Percentiles rank a stretch among this genome's conserved stretches.
These are phyloP conservation scores for Drosophila emarginata DNA, from an alignment of 2,888 invertebrate genomes.

Conservation along the genomic window DNA sequence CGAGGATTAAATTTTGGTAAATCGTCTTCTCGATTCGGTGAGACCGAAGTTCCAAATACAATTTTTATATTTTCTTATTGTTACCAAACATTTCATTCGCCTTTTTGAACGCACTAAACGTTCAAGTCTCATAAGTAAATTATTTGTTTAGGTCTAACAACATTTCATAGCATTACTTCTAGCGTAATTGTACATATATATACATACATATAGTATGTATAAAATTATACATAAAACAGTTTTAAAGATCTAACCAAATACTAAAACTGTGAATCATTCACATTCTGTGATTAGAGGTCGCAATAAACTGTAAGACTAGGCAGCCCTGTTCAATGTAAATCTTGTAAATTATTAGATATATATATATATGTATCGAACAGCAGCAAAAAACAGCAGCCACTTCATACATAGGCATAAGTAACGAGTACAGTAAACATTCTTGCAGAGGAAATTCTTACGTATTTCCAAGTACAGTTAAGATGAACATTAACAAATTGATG, in stretches of 20 bases:
- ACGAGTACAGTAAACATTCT: slow-evolving; percentile 13
- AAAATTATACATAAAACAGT: not conserved
- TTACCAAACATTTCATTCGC: slow-evolving; percentile 24
- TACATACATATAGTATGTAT: slow-evolving; percentile 13
- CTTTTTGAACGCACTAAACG: slow-evolving; percentile 24
- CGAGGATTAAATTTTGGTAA: slow-evolving; percentile 18
- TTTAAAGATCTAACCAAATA: not conserved
- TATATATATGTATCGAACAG: not conserved
- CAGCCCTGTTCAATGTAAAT: slow-evolving; percentile 4
- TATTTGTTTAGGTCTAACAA: slow-evolving; percentile 42
- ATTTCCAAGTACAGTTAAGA: slow-evolving; percentile 44
- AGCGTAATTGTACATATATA: slow-evolving; percentile 30
- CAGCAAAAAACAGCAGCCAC: not conserved
- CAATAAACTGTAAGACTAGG: not conserved
- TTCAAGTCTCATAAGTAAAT: slow-evolving; percentile 20
- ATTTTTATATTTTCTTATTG: slow-evolving; percentile 22
- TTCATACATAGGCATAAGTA: not conserved
- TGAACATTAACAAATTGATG: slow-evolving; percentile 35
- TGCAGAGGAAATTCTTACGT: not conserved
- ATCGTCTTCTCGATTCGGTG: slow-evolving; percentile 44
- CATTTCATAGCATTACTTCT: slow-evolving; percentile 52
- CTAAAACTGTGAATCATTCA: not conserved
- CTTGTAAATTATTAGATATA: slow-evolving; percentile 6
- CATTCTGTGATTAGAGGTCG: not conserved
- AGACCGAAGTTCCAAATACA: slow-evolving; percentile 32